Conservation (phyloP, 2,888 invertebrate genomes). For the Synergus gifuensis region DNA sequence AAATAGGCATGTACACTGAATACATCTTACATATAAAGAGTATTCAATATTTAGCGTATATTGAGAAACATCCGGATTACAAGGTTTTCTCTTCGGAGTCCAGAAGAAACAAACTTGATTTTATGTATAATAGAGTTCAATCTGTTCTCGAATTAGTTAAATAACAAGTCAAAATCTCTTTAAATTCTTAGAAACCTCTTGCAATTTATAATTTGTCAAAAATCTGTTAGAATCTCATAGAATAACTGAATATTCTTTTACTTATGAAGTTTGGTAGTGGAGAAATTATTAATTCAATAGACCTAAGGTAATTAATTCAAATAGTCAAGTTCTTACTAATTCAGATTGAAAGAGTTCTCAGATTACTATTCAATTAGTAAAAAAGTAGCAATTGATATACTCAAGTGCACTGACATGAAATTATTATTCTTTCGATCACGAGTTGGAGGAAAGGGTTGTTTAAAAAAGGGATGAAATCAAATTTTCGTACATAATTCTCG, state of each 20-base stretch:
- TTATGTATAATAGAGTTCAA: neutral
- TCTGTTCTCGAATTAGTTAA: no score
- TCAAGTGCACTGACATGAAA: neutral
- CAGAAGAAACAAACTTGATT: neutral
- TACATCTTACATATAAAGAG: neutral
- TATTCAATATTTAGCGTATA: no score
- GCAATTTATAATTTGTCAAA: no score
- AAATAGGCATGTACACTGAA: neutral
- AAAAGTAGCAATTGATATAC: neutral
- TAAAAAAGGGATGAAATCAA: constrained; percentile 55
- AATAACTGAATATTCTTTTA: no score
- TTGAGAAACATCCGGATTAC: no score
- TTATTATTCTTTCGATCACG: neutral
- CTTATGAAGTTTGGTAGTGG: no score
- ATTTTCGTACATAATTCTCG: constrained; percentile 60
- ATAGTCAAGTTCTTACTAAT: no score
- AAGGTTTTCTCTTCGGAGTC: neutral
- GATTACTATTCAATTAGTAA: neutral
- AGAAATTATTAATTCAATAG: no score
- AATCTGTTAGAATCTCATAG: no score
- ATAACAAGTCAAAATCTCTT: no score
- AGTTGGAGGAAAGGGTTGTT: constrained; percentile 17
- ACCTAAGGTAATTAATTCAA: no score
- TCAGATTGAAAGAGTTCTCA: neutral
- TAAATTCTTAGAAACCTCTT: no score